These are phyloP conservation scores for Drosophila mercatorum DNA, from an alignment of 2,888 invertebrate species.

Conservation along the genomic window DNA sequence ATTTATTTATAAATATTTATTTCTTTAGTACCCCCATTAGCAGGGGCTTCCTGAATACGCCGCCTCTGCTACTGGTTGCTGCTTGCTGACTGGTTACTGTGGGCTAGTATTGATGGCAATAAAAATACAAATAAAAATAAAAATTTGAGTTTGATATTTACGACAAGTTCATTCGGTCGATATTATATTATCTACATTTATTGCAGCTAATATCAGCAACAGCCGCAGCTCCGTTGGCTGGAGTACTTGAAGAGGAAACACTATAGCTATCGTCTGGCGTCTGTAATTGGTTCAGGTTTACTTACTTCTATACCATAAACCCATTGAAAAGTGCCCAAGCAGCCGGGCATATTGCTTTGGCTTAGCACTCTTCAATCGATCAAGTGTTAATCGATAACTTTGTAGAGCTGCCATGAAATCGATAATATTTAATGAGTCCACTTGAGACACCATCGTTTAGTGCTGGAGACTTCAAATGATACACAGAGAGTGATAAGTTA, in stretches of 20 bases:
- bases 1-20: conserved; percentile 2
- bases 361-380: no score
- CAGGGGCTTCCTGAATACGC: conserved; percentile 17
- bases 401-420: not conserved
- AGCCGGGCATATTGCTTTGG: not conserved
- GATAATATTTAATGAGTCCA: not conserved
- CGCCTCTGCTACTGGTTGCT: conserved; percentile 22
- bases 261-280: conserved; percentile 12
- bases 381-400: not conserved
- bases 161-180: conserved; percentile 71
- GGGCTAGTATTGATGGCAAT: conserved; percentile 26
- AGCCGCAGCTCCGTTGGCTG: conserved; percentile 47
- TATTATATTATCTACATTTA: conserved; percentile 76
- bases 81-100: conserved; percentile 3
- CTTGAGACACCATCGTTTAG: not conserved
- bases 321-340: not conserved
- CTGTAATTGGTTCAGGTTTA: conserved; percentile 28
- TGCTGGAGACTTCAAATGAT: no score
- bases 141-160: conserved; percentile 71
- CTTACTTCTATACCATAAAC: not conserved
- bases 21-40: conserved; percentile 1
- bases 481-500: not conserved
- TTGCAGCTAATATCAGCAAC: conserved; percentile 58
- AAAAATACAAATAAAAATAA: conserved; percentile 53
- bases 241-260: conserved; percentile 52